phyloP scores from a whole-genome alignment of 2,113 vertebrate genomes.

The Orthochromis malagaraziensis region DNA sequence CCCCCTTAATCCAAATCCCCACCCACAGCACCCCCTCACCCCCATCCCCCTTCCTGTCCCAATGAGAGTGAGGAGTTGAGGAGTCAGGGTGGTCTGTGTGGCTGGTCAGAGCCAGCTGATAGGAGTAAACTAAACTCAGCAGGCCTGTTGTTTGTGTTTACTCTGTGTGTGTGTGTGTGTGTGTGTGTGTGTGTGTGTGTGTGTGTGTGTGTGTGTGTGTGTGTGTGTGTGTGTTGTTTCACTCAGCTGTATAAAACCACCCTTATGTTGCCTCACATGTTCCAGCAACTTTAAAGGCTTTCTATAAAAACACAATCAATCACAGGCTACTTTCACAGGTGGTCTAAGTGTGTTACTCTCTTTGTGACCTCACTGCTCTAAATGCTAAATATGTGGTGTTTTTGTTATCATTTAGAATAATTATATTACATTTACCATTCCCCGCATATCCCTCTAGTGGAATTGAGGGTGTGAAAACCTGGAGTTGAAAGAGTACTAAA shows the following conservation, averaged over 20 bases:
- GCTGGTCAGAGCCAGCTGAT: slow-evolving; percentile 57
- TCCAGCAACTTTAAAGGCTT: slow-evolving; percentile 33
- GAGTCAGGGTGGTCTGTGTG: slow-evolving; percentile 57
- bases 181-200: slow-evolving; percentile 19
- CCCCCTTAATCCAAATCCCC: not conserved
- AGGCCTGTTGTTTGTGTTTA: slow-evolving; percentile 65
- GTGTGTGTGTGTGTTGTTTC: slow-evolving; percentile 4
- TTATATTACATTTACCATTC: not conserved
- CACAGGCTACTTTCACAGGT: slow-evolving; percentile 78
- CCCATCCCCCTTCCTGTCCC: slow-evolving; percentile 5
- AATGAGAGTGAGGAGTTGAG: slow-evolving; percentile 22
- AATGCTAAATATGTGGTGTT: not conserved
- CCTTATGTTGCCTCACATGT: slow-evolving; percentile 48
- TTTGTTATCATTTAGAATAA: not conserved
- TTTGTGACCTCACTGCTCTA: slow-evolving; percentile 47
- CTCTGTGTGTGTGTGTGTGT: slow-evolving; percentile 16
- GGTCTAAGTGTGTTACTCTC: not conserved
- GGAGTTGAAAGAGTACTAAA: slow-evolving; percentile 28
- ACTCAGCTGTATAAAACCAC: slow-evolving; percentile 12
- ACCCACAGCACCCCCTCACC: not conserved
- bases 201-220: slow-evolving; percentile 13
- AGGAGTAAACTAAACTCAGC: slow-evolving; percentile 65
- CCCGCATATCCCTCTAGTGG: slow-evolving; percentile 55
- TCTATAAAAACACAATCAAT: slow-evolving; percentile 52
- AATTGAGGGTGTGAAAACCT: slow-evolving; percentile 19